These are phyloP conservation scores for Ennomos quercinarius DNA, from an alignment of 2,888 invertebrate species.

Conservation along the genomic window DNA sequence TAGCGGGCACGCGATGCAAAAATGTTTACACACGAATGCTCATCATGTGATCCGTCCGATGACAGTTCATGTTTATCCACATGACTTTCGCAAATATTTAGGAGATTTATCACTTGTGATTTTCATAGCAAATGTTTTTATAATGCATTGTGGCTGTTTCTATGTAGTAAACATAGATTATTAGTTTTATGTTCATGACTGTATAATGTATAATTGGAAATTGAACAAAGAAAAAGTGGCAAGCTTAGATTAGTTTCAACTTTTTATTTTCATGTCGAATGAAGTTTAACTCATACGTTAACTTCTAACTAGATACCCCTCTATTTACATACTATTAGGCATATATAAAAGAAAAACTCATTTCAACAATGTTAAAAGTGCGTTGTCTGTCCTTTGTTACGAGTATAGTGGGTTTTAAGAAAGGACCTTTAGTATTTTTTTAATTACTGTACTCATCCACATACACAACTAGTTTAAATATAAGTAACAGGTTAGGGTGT, in stretches of 20 bases:
- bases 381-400: no score
- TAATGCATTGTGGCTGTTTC: not conserved
- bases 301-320: not conserved
- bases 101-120: not conserved
- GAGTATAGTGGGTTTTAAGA: no score
- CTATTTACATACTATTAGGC: no score
- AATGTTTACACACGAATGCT: constrained; percentile 12
- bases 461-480: constrained; percentile 1
- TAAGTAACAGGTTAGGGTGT: constrained; percentile 10
- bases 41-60: constrained; percentile 7
- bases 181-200: no score
- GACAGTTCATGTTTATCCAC: constrained; percentile 5
- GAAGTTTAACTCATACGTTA: not conserved
- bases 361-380: no score
- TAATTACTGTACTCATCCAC: not conserved
- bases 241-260: no score
- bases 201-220: no score
- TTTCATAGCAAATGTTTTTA: constrained; percentile 1
- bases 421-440: not conserved
- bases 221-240: no score
- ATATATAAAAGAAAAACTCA: no score
- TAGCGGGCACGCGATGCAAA: constrained; percentile 21
- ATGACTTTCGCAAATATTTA: constrained; percentile 7
- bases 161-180: not conserved
- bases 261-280: no score